phyloP scores from a whole-genome alignment of 2,113 vertebrate species.

The Meriones unguiculatus region DNA sequence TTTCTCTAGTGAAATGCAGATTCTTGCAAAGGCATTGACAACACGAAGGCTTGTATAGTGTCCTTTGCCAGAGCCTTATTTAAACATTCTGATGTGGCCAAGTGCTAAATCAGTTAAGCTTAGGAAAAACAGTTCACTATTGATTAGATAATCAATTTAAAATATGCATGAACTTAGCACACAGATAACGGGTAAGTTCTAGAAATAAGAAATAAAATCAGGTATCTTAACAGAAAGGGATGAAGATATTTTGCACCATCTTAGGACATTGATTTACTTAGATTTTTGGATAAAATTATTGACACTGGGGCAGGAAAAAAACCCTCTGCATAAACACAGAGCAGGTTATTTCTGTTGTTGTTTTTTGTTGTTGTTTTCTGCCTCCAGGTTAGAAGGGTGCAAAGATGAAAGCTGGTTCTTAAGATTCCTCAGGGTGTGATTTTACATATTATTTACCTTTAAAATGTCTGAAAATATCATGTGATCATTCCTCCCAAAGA shows the following conservation, averaged over 20 bases:
- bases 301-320: neutral
- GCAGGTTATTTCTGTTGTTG: neutral
- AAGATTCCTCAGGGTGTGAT: conserved; percentile 7
- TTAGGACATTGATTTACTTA: neutral
- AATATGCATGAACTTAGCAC: conserved; percentile 68
- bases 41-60: neutral
- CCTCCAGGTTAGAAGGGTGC: neutral
- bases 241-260: conserved; percentile 24
- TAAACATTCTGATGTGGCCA: conserved; percentile 18
- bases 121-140: conserved; percentile 49
- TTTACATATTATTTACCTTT: conserved; percentile 24
- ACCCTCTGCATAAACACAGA: neutral
- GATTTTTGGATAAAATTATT: neutral
- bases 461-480: neutral
- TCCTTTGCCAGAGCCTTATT: neutral
- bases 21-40: neutral
- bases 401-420: conserved; percentile 12
- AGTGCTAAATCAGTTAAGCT: conserved; percentile 54
- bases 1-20: conserved; percentile 26
- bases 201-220: conserved; percentile 63
- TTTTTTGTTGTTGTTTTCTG: neutral
- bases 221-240: conserved; percentile 17
- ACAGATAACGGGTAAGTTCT: conserved; percentile 46
- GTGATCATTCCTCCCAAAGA: conserved; percentile 21
- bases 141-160: conserved; percentile 52